Conservation (phyloP, 2,888 invertebrate species). For the Cheiracanthium punctorium region DNA sequence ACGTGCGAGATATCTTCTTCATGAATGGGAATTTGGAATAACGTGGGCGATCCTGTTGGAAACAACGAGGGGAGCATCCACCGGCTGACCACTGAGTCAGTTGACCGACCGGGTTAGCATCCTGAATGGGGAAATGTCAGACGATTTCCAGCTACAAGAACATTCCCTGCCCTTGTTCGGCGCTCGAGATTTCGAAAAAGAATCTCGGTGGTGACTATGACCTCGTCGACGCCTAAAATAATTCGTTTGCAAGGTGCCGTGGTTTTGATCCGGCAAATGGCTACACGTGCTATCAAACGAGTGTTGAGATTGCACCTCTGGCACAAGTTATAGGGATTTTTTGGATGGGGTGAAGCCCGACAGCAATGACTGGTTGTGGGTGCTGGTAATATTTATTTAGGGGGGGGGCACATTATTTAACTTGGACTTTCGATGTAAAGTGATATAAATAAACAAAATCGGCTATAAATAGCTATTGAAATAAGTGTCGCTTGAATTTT, state of each 20-base stretch:
- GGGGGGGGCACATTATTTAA: too few relatives aligned
- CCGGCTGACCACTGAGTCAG: slow-evolving; percentile 9
- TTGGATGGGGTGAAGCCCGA: too few relatives aligned
- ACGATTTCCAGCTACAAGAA: background rate
- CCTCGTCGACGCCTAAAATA: background rate
- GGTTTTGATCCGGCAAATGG: too few relatives aligned
- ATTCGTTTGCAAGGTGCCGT: background rate
- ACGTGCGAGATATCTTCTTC: background rate
- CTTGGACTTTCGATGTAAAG: too few relatives aligned
- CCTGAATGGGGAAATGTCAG: background rate
- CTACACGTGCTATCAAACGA: too few relatives aligned
- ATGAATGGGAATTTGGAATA: background rate
- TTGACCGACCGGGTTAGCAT: background rate
- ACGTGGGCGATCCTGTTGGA: slow-evolving; percentile 12
- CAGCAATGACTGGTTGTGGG: too few relatives aligned
- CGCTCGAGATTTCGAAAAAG: background rate
- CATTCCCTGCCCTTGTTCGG: background rate
- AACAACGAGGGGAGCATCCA: background rate
- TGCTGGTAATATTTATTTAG: too few relatives aligned
- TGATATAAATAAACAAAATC: too few relatives aligned
- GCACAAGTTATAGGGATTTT: too few relatives aligned
- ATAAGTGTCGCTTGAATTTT: too few relatives aligned
- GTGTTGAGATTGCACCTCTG: too few relatives aligned
- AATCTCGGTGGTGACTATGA: background rate
- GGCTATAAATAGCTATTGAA: too few relatives aligned